A percentile compares a stretch with the other conserved stretches of the same genome.
These are phyloP conservation scores for Sinonovacula constricta DNA, from an alignment of 1,140 invertebrate species.

Conservation along the genomic window DNA sequence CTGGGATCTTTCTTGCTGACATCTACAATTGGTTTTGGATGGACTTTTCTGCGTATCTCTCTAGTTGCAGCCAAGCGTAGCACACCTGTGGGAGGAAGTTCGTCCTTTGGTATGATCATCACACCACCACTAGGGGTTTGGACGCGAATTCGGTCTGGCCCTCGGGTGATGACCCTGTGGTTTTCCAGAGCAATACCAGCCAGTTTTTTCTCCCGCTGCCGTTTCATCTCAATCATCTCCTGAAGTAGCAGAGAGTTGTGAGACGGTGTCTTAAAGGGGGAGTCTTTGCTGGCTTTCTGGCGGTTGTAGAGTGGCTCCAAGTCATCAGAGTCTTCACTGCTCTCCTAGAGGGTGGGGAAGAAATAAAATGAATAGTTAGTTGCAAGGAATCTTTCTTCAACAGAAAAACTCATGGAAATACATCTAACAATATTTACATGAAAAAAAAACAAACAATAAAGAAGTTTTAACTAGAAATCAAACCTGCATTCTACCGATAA, in stretches of 20 bases:
- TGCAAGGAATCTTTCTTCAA: no score
- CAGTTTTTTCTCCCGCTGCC: slow-evolving; percentile 37
- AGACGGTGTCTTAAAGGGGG: slow-evolving; percentile 24
- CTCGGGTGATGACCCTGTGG: slow-evolving; percentile 35
- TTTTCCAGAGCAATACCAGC: slow-evolving; percentile 36
- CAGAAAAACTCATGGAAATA: no score
- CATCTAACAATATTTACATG: no score
- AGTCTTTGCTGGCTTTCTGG: neutral
- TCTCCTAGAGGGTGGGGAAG: no score
- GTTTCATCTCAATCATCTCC: slow-evolving; percentile 48
- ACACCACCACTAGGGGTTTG: slow-evolving; percentile 27
- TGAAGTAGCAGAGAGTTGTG: slow-evolving; percentile 23
- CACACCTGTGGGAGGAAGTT: slow-evolving; percentile 30
- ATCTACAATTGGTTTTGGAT: neutral
- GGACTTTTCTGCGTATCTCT: slow-evolving; percentile 41
- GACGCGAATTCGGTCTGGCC: slow-evolving; percentile 27
- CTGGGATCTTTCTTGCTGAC: slow-evolving; percentile 21
- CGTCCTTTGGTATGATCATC: slow-evolving; percentile 46
- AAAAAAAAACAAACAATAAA: no score
- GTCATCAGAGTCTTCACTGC: neutral
- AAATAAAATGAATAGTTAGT: neutral
- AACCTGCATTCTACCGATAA: no score
- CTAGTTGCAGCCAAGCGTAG: slow-evolving; percentile 42
- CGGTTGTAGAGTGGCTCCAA: neutral
- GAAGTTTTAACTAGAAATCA: no score